A percentile compares a stretch with the other conserved stretches of the same genome.
Evolutionary conservation across 2,113 vertebrate genomes (phyloP).

Genomic region (Nycticorax nycticorax): DNA sequence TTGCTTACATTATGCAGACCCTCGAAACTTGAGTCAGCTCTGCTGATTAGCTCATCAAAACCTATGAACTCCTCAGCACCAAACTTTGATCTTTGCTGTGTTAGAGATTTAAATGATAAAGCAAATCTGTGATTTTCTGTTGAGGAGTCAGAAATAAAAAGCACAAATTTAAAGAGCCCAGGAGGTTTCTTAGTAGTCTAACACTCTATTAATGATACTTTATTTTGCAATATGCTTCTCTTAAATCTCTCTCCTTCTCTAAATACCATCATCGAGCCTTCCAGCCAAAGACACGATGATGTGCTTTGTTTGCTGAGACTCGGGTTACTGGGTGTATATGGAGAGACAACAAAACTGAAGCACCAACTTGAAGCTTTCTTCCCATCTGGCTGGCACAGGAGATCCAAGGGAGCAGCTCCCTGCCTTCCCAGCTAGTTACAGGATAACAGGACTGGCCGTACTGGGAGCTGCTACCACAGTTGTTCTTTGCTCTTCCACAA

Average conservation of each 20-base stretch:
- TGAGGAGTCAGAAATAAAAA: conserved; percentile 4
- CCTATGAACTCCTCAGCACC: neutral
- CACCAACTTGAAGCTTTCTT: neutral
- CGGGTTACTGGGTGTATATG: neutral
- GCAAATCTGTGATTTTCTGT: neutral
- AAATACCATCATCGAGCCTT: neutral
- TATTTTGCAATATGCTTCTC: neutral
- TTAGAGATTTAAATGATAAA: conserved; percentile 14
- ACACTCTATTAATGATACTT: neutral
- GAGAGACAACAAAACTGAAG: neutral
- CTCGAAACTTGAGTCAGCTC: neutral
- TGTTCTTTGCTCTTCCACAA: neutral
- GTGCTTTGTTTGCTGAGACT: neutral
- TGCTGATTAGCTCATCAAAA: conserved; percentile 16
- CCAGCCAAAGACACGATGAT: neutral
- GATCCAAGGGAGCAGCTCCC: neutral
- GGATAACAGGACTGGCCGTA: rapidly evolving
- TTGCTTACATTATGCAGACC: neutral
- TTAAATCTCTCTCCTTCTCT: neutral
- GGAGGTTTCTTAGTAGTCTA: neutral
- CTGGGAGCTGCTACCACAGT: neutral
- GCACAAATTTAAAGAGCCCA: neutral
- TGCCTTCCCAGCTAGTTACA: neutral
- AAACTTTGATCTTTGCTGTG: neutral
- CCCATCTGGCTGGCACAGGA: neutral